These are phyloP conservation scores for Pollenia angustigena DNA, from an alignment of 2,888 invertebrate genomes.

Conservation along the genomic window DNA sequence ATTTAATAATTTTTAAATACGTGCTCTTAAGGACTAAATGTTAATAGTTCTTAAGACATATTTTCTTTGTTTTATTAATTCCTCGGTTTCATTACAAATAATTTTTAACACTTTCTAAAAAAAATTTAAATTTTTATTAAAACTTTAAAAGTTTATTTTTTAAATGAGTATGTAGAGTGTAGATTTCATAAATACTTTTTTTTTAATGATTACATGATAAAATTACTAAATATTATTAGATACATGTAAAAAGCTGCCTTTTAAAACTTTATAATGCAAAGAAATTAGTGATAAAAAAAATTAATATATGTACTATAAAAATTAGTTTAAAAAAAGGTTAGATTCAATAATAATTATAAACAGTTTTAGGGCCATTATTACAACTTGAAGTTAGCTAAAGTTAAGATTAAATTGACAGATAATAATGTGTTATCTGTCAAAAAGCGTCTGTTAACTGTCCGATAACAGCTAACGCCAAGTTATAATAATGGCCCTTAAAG, in stretches of 20 bases:
- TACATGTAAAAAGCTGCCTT: conserved; percentile 50
- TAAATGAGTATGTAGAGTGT: conserved; percentile 25
- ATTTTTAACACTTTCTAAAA: conserved; percentile 16
- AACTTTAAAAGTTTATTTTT: not conserved
- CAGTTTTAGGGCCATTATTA: too few relatives aligned
- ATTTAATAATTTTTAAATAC: conserved; percentile 49
- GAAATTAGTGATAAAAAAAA: not conserved
- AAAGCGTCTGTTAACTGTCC: too few relatives aligned
- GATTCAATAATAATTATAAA: not conserved
- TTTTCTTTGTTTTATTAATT: conserved; percentile 16
- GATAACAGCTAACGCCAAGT: too few relatives aligned
- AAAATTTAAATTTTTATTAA: not conserved
- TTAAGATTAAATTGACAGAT: too few relatives aligned
- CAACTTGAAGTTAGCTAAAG: too few relatives aligned
- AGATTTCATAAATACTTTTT: not conserved
- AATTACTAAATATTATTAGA: not conserved
- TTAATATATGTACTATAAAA: not conserved
- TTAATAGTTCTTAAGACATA: conserved; percentile 49
- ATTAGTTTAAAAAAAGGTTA: not conserved
- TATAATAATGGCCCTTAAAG: too few relatives aligned
- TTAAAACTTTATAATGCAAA: not conserved
- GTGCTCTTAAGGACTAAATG: conserved; percentile 44
- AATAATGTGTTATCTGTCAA: too few relatives aligned
- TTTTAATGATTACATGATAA: not conserved
- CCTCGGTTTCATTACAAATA: conserved; percentile 6